Evolutionary conservation across 2,113 vertebrate genomes (phyloP).

Genomic region (Struthio camelus): DNA sequence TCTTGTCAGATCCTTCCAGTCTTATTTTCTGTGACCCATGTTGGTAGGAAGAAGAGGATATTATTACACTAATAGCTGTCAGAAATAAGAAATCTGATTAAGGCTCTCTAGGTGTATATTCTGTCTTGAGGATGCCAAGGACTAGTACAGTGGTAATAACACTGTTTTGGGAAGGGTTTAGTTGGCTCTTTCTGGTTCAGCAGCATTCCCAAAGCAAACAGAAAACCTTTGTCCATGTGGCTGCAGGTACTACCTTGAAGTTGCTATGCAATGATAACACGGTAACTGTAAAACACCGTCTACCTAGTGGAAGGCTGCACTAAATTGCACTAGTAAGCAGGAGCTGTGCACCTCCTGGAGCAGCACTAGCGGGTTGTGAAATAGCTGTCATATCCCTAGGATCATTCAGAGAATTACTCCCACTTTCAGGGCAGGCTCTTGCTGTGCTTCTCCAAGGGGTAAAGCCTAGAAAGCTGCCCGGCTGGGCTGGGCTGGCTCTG

Average conservation of each 20-base stretch:
- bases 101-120: not conserved
- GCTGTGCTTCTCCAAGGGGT: not conserved
- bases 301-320: not conserved
- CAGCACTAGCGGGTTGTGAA: not conserved
- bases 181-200: not conserved
- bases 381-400: no score
- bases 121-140: not conserved
- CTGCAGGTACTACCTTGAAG: not conserved
- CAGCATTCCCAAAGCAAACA: not conserved
- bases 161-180: no score
- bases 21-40: not conserved
- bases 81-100: slow-evolving; percentile 27
- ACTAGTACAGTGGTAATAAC: not conserved
- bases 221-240: not conserved
- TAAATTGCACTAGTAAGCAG: not conserved
- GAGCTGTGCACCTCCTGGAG: fast-evolving
- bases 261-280: not conserved
- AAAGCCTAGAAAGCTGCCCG: not conserved
- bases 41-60: not conserved
- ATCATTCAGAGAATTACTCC: fast-evolving
- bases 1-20: not conserved
- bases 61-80: not conserved
- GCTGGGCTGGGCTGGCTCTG: not conserved
- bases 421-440: not conserved
- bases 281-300: fast-evolving